Evolutionary conservation across 2,113 vertebrate species (phyloP).

Genomic region (Spheniscus mendiculus): DNA sequence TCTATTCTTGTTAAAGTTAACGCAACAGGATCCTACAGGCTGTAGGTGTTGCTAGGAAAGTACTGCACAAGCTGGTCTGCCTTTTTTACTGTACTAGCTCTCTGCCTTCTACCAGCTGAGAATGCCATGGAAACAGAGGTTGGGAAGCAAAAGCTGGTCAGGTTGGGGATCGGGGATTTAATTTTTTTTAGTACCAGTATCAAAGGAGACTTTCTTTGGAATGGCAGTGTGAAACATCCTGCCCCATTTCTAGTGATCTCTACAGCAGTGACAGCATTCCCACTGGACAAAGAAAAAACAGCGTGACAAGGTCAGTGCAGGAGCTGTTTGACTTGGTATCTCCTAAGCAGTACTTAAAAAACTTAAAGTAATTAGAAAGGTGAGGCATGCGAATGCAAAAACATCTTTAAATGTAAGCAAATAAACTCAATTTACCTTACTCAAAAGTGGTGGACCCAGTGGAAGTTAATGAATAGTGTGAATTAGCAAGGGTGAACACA

Average conservation of each 20-base stretch:
- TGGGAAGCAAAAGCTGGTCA: constrained; percentile 42
- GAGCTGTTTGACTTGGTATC: neutral
- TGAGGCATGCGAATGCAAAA: neutral
- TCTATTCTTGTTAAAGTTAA: constrained; percentile 52
- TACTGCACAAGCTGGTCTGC: constrained; percentile 23
- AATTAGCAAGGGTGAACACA: neutral
- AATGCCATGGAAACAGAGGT: constrained; percentile 54
- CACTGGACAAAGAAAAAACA: neutral
- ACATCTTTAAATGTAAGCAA: neutral
- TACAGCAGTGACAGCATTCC: neutral
- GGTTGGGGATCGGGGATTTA: neutral
- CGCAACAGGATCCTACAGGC: neutral
- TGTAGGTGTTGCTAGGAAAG: constrained; percentile 56
- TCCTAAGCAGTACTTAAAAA: neutral
- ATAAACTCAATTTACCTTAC: neutral
- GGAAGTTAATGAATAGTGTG: neutral
- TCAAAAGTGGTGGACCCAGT: neutral
- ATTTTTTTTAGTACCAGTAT: constrained; percentile 21
- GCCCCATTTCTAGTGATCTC: neutral
- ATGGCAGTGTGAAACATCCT: neutral
- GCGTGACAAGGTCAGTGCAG: neutral
- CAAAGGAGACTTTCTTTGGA: constrained; percentile 38
- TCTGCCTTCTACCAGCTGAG: constrained; percentile 42
- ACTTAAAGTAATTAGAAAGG: neutral
- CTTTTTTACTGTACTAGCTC: constrained; percentile 11